Base-by-base conservation (phyloP, 2,113 vertebrate genomes). In the Ia io region DNA sequence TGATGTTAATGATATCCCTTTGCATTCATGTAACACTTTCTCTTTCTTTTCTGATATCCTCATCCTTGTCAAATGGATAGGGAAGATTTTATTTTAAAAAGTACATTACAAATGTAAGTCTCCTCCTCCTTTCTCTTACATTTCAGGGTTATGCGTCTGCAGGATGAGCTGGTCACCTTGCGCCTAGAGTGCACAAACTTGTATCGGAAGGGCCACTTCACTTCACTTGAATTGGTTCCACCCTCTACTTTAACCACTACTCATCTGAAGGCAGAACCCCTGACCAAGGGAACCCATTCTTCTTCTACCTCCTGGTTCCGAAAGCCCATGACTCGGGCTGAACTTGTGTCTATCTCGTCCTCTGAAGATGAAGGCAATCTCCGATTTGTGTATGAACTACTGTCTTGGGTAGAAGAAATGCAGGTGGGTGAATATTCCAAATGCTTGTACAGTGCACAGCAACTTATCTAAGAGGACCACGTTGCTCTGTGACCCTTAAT, bases 331-430 rank as follows among this genome's bases (percentile, higher is more conserved):
- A 98, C 98, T 91, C 99, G 99, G 42, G 96, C 98, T 0, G 99
- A 99, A 97, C 98, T 99, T 96, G 99, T 99, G 97, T 98, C 99
- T 97, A 98, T 99, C 98, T 99, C 99, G 0, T 99, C 99, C 35
- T 99, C 99, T 0, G 99, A 99, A 96, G 99, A 99, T 2, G 99
- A 99, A 88, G 99, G 99, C 83, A 99, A 98, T 97, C 98, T 99
- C 77, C 99, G 99, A 96, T 99, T 99, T 42, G 99, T 99, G 93
- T 99, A 99, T 4, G 99, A 99, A 97, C 98, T 99, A 90, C 99
- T 99, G 17, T 99, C 99, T 85, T 99, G 99, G 99, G 99, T 99
- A 97, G 99, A 99, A 98, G 99, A 99, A 97, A 99, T 99, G 20
- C 99, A 99, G 99, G 99, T 99, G 95, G 5, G 98, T 78, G 3